phyloP scores from a whole-genome alignment of 1,140 invertebrate genomes.

The Ptiloglossa arizonensis region DNA sequence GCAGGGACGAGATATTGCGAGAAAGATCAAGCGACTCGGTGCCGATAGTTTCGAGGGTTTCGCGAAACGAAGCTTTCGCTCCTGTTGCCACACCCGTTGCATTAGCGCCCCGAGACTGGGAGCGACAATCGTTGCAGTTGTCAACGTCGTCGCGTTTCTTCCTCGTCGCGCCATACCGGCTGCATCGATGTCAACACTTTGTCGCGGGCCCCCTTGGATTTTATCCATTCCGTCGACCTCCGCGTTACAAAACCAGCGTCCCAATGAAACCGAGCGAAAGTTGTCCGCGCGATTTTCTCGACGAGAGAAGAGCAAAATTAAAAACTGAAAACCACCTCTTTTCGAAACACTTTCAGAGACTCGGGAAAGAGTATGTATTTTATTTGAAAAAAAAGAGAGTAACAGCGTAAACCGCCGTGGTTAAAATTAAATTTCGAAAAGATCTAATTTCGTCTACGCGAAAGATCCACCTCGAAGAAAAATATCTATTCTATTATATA shows the following conservation, averaged over 20 bases:
- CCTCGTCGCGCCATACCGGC: background rate
- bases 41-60: constrained; percentile 47
- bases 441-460: too few species aligned
- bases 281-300: background rate
- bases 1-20: constrained; percentile 48
- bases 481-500: too few species aligned
- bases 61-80: constrained; percentile 45
- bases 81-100: constrained; percentile 44
- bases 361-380: too few species aligned
- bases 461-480: too few species aligned
- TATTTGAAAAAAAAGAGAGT: too few species aligned
- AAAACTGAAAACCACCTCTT: too few species aligned
- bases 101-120: constrained; percentile 47
- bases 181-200: constrained; percentile 17
- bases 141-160: constrained; percentile 5
- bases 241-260: constrained; percentile 19
- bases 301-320: background rate
- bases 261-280: constrained; percentile 27
- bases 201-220: constrained; percentile 6
- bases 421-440: too few species aligned
- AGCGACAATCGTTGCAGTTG: constrained; percentile 36
- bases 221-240: constrained; percentile 5
- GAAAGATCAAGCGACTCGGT: constrained; percentile 36
- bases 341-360: too few species aligned
- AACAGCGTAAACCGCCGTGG: too few species aligned